Conservation (phyloP, 1,140 invertebrate species). For the Lucilia cuprina region DNA sequence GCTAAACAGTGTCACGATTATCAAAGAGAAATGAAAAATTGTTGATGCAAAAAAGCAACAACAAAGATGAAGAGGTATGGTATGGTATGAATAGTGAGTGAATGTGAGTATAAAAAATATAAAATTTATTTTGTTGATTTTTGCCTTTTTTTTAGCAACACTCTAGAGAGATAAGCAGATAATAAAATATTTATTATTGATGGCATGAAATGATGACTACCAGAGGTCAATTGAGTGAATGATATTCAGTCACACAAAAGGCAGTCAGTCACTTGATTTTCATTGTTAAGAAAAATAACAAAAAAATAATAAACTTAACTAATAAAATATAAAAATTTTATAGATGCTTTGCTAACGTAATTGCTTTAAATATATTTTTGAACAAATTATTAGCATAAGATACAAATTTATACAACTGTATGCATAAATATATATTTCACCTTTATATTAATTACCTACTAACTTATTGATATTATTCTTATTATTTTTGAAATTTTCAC, state of each 20-base stretch:
- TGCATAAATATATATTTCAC: too few relatives aligned
- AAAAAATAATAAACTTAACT: too few relatives aligned
- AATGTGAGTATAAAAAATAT: neutral
- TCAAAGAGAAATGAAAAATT: neutral
- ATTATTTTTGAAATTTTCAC: neutral
- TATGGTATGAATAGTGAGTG: neutral
- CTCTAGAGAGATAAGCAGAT: neutral
- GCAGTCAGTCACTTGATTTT: neutral
- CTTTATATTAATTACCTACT: too few relatives aligned
- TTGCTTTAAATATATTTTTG: too few relatives aligned
- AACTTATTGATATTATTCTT: neutral
- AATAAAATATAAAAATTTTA: neutral
- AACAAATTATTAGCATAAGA: too few relatives aligned
- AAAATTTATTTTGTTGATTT: too few relatives aligned
- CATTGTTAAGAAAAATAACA: neutral
- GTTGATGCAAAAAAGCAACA: neutral
- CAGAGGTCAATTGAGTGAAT: constrained; percentile 1
- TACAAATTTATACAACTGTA: too few relatives aligned
- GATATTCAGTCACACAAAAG: neutral
- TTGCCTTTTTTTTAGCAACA: neutral
- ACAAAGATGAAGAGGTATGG: too few relatives aligned
- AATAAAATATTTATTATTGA: neutral
- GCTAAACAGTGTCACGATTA: neutral
- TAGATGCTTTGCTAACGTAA: too few relatives aligned
- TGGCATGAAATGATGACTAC: neutral